Evolutionary conservation across 2,888 invertebrate species (phyloP), one percentile per base, ranked within the genome.

Genomic region (Heterodera filipjevi): DNA sequence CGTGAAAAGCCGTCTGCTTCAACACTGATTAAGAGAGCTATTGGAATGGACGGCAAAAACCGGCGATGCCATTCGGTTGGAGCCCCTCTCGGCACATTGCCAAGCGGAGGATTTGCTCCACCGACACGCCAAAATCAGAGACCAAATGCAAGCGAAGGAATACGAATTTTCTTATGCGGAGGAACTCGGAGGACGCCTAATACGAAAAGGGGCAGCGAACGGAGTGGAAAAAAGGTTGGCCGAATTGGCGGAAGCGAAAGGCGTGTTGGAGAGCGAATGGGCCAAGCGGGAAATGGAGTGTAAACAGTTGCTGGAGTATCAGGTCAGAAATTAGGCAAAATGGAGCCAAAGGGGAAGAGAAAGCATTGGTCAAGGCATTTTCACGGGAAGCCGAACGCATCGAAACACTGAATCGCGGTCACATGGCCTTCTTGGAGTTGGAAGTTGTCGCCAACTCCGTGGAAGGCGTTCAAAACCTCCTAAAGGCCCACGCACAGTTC

Each of bases 301-400:
- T 68, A 73, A 77, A 85, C 93, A 95, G 82, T 92, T 95, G 49
- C 73, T 83, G 22, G 94, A 96, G 85, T 91, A 97, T 80, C 95
- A 91, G 89, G 59, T 59, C 39, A 12, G 12, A 39, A 39, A 39
- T 39, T 6, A 39, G 27, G 27, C 12, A 3, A 59, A 59, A 10
- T 59, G 27, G 59, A 27, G 39, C 6, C 6, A 39, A 2, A 12
- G 39, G 39, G 39, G 39, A 2, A 39, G 27, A 59, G 27, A 59
- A n/a, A 8, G 59, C 19, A 59, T 59, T 59, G 59, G 59, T 59
- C 27, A 59, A 59, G 59, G 92, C 94, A 83, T 96, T 96, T 91
- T 95, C 95, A 90, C 93, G 95, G 64, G 98, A 98, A 90, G 96
- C 96, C 0, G 97, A 98, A 90, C 95, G 96, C 89, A 95, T 98